Evolutionary conservation across 2,113 vertebrate genomes (phyloP), one percentile per base, ranked within the genome.

Genomic region (Chitala chitala): DNA sequence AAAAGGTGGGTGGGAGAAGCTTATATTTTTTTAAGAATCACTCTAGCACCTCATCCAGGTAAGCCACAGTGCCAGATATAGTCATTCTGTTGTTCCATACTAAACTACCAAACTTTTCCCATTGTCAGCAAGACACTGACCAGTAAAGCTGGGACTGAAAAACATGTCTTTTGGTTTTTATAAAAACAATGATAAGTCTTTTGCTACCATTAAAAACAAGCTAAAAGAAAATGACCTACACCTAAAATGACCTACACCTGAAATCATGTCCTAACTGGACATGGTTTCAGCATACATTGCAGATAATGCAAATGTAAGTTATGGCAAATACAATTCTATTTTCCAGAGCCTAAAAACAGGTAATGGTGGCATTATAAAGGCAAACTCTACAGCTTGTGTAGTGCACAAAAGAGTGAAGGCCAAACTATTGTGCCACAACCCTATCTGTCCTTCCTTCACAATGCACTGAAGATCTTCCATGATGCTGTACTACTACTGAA

Each of bases 261-360:
- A n/a, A n/a, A n/a, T n/a, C n/a, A n/a, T n/a, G n/a, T n/a, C n/a
- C n/a, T n/a, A n/a, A 64, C 51, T 78, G 17, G 76, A 78, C 0
- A 77, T 73, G 70, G 66, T 83, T 51, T 78, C 75, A 44, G 75
- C 70, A 1, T 80, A 69, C 70, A 74, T 61, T 50, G 82, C 71
- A 10, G 71, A 83, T 74, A 79, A 82, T 53, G 71, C 71, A 4
- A 78, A 73, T 80, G 58, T 79, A 46, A 81, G 78, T 10, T 77
- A 80, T 36, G 70, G 77, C 0, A 78, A 78, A 50, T 24, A 31
- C 9, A 76, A 13, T 76, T 58, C 55, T 58, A 26, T 58, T 58
- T 58, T 26, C 9, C 10, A 31, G 9, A 58, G 31, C 22, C 9
- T 31, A 9, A 58, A 58, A 10, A 3, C 55, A 26, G 55, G 31